Evolutionary conservation across 1,140 invertebrate genomes (phyloP), one percentile per base, ranked within the genome.

Genomic region (Lordiphosa stackelbergi): DNA sequence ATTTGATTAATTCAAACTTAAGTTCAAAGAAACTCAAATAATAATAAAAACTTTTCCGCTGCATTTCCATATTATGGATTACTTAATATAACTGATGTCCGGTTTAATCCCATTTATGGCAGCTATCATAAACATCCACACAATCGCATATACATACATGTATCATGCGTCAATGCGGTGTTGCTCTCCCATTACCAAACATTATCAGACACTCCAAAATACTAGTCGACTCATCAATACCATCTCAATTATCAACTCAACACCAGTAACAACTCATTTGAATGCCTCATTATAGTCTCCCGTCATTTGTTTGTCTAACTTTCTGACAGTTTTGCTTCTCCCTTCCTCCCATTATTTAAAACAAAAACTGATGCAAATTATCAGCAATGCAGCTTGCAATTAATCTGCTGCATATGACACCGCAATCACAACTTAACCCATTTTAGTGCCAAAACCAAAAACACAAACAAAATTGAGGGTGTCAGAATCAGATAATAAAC

Each of bases 321-420:
- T 66, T 59, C 51, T 56, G 74, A 70, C 58, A 59, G 16, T 43
- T 42, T 31, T 11, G 6, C 5, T 28, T 22, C 13, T 16, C 52
- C 12, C 37, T 34, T 16, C 12, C 37, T 38, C 22, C 37, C 10
- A 11, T 22, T 46, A 9, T 13, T 9, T 11, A 42, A 22, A 22
- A 60, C 22, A 28, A 38, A 58, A 53, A 59, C 51, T 54, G 49
- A 78, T 73, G 73, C 68, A 73, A 61, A 75, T 74, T 79, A 81
- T 81, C 71, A 74, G 75, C 75, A 79, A 74, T 79, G 75, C 75
- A 71, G 75, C 51, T 75, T 57, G 77, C 75, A 75, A 79, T 79
- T 81, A 79, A 79, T 79, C 77, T 79, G 63, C 66, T 79, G 75
- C 75, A 75, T 79, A 79, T 79, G 75, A 79, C 75, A 79, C 68